Conservation (phyloP, 2,113 vertebrate genomes). For the Amia ocellicauda region DNA sequence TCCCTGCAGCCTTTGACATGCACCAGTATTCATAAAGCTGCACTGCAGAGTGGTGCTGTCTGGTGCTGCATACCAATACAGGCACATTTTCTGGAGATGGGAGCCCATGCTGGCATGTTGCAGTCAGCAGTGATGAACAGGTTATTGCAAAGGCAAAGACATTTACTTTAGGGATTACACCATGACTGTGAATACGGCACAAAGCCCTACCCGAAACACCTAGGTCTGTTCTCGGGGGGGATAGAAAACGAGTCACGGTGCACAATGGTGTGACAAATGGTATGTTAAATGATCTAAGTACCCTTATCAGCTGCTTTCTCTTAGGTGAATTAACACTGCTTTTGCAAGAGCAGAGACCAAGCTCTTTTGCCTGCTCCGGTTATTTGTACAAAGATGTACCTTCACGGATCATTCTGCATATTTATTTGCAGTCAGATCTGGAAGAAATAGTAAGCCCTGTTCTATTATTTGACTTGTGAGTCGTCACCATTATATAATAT, state of each 20-base stretch:
- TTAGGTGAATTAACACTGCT: too few relatives aligned
- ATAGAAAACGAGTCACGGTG: too few relatives aligned
- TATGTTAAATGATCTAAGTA: too few relatives aligned
- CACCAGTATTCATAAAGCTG: slow-evolving; percentile 55
- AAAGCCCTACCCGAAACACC: not conserved
- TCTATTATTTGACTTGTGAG: too few relatives aligned
- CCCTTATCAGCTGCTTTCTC: too few relatives aligned
- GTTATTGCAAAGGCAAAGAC: not conserved
- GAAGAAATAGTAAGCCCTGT: too few relatives aligned
- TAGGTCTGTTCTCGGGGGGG: too few relatives aligned
- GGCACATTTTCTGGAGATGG: slow-evolving; percentile 12
- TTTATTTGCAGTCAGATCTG: not conserved
- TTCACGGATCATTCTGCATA: not conserved
- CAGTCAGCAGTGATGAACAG: slow-evolving; percentile 17
- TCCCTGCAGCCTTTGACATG: slow-evolving; percentile 38
- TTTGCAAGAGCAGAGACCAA: too few relatives aligned
- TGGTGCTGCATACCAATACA: slow-evolving; percentile 62
- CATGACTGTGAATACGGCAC: not conserved
- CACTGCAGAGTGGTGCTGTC: slow-evolving; percentile 61
- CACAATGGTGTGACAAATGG: too few relatives aligned
- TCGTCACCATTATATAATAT: too few relatives aligned
- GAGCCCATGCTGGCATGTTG: slow-evolving; percentile 1
- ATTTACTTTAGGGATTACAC: not conserved
- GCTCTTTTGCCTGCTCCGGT: not conserved
- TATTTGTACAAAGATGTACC: not conserved